Conservation (phyloP, 2,113 vertebrate species). For the Anser brachyrhynchus region DNA sequence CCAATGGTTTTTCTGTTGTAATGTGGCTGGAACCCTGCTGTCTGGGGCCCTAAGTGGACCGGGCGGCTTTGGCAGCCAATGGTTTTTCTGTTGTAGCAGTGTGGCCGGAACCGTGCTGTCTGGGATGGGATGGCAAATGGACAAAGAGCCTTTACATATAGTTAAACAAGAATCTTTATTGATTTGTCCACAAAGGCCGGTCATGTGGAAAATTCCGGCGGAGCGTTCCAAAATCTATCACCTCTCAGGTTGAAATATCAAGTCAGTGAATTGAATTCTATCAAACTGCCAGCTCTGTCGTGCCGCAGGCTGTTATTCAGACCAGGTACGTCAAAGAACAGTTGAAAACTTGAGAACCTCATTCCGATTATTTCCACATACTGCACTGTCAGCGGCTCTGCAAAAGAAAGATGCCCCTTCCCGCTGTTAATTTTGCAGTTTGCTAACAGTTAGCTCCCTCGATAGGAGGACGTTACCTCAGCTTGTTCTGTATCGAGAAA, state of each 20-base stretch:
- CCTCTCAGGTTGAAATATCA: slow-evolving; percentile 23
- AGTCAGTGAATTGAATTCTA: neutral
- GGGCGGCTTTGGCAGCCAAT: neutral
- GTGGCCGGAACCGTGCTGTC: neutral
- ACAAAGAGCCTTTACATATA: slow-evolving; percentile 54
- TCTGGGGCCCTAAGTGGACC: slow-evolving; percentile 18
- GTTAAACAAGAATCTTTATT: slow-evolving; percentile 35
- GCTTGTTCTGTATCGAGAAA: neutral
- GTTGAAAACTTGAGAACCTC: neutral
- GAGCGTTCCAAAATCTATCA: neutral
- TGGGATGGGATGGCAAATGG: neutral
- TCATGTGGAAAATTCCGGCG: slow-evolving; percentile 59
- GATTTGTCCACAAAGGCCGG: slow-evolving; percentile 44
- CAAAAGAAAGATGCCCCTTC: neutral
- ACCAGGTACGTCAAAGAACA: neutral
- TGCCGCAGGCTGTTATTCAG: neutral
- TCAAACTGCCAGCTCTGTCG: neutral
- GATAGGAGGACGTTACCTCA: neutral
- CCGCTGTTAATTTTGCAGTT: neutral
- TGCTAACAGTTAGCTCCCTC: neutral
- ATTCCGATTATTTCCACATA: neutral
- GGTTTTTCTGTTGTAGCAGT: slow-evolving; percentile 17
- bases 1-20: slow-evolving; percentile 40
- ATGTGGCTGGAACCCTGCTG: slow-evolving; percentile 50
- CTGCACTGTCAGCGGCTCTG: neutral